Evolutionary conservation across 2,113 vertebrate species (phyloP).

Genomic region (Atractosteus spatula): DNA sequence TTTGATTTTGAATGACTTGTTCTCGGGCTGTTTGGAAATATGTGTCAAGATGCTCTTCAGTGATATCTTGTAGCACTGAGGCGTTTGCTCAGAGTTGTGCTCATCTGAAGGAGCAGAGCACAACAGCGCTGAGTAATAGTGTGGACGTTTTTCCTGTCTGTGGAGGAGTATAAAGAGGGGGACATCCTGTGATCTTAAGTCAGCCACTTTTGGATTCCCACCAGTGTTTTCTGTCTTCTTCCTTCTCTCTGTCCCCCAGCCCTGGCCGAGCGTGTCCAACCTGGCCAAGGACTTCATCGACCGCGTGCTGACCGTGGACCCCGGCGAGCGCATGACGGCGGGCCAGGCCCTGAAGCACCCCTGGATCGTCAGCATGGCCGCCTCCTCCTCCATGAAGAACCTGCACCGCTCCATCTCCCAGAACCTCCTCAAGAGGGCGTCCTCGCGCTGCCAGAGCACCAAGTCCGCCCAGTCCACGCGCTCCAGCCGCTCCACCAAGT

Average conservation of each 20-base stretch:
- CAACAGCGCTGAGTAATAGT: neutral
- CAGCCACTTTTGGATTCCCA: neutral
- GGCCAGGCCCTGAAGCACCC: constrained; percentile 94
- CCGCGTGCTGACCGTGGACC: constrained; percentile 89
- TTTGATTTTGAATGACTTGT: too few relatives aligned
- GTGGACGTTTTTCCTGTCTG: too few relatives aligned
- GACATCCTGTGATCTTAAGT: too few relatives aligned
- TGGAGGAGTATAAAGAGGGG: too few relatives aligned
- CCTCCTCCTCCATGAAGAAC: constrained; percentile 97
- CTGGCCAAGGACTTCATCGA: constrained; percentile 97
- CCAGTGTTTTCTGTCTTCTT: neutral
- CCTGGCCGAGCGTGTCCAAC: constrained; percentile 97
- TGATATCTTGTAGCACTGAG: too few relatives aligned
- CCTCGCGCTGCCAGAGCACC: constrained; percentile 97
- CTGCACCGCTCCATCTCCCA: constrained; percentile 95
- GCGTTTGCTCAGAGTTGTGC: neutral
- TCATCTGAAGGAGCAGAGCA: constrained; percentile 15
- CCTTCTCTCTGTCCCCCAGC: constrained; percentile 58
- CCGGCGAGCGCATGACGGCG: constrained; percentile 82
- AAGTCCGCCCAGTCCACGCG: constrained; percentile 93
- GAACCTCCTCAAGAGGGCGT: constrained; percentile 93
- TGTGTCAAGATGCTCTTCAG: too few relatives aligned
- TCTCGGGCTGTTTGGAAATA: too few relatives aligned
- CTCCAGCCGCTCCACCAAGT: constrained; percentile 92
- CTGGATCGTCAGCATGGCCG: constrained; percentile 96